These are phyloP conservation scores for Heliothis virescens DNA, from an alignment of 1,140 invertebrate genomes.

Conservation along the genomic window DNA sequence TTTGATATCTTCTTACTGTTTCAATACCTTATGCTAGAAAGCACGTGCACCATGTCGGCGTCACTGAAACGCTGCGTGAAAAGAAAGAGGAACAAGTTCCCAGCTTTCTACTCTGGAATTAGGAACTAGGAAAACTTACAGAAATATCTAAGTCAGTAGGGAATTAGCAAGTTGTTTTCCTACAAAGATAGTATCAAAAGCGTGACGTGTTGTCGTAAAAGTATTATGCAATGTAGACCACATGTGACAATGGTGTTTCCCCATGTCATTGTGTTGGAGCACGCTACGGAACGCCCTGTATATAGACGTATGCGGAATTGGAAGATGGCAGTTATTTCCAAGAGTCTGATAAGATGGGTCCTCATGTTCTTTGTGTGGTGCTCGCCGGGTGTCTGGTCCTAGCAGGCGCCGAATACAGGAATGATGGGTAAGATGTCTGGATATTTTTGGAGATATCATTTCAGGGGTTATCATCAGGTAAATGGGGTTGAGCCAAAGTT, in stretches of 20 bases:
- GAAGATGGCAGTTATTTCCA: conserved; percentile 63
- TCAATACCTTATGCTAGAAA: too few species aligned
- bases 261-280: conserved; percentile 77
- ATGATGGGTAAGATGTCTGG: conserved; percentile 70
- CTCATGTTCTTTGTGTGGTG: conserved; percentile 58
- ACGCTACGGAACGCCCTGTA: conserved; percentile 77
- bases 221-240: conserved; percentile 56
- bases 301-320: conserved; percentile 68
- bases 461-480: background rate
- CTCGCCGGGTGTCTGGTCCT: conserved; percentile 50
- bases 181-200: conserved; percentile 64
- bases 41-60: too few species aligned
- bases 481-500: too few species aligned
- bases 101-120: background rate
- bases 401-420: conserved; percentile 65
- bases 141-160: conserved; percentile 31
- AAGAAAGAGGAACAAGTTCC: background rate
- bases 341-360: conserved; percentile 64
- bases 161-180: conserved; percentile 57
- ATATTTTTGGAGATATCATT: background rate
- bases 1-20: too few species aligned
- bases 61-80: too few species aligned
- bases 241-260: conserved; percentile 77
- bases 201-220: conserved; percentile 64
- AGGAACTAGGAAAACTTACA: conserved; percentile 27